Conservation (phyloP, 2,888 invertebrate species). For the Eupithecia vulgata region DNA sequence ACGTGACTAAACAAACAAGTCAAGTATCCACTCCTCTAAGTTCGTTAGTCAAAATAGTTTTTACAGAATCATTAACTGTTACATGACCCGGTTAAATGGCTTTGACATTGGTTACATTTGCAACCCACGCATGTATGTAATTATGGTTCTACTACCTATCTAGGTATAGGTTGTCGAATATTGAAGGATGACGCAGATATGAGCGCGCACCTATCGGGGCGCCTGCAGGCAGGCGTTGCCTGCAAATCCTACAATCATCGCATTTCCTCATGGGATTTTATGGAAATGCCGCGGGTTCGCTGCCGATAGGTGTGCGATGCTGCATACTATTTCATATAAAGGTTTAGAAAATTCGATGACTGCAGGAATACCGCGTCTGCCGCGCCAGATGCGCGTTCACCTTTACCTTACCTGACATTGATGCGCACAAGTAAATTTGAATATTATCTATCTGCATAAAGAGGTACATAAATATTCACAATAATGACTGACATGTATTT, state of each 20-base stretch:
- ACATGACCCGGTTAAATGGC: constrained; percentile 68
- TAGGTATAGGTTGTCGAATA: not conserved
- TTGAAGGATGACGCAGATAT: constrained; percentile 2
- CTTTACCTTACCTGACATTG: not conserved
- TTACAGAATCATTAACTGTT: constrained; percentile 78
- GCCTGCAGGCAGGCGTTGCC: no score
- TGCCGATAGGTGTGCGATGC: no score
- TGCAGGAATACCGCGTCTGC: no score
- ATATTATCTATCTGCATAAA: not conserved
- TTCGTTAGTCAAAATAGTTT: constrained; percentile 68
- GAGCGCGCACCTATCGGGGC: no score
- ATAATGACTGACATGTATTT: not conserved
- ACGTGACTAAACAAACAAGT: constrained; percentile 11
- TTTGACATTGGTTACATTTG: constrained; percentile 53
- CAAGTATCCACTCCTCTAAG: constrained; percentile 39
- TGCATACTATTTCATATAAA: no score
- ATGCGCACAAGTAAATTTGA: constrained; percentile 20
- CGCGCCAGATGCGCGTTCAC: no score
- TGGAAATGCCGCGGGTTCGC: no score
- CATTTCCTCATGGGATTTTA: no score
- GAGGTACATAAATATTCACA: not conserved
- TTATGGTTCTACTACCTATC: not conserved
- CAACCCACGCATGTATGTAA: constrained; percentile 32
- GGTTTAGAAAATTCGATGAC: no score
- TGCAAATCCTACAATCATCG: no score